Conservation (phyloP, 2,113 vertebrate species). For the Lanius collurio region DNA sequence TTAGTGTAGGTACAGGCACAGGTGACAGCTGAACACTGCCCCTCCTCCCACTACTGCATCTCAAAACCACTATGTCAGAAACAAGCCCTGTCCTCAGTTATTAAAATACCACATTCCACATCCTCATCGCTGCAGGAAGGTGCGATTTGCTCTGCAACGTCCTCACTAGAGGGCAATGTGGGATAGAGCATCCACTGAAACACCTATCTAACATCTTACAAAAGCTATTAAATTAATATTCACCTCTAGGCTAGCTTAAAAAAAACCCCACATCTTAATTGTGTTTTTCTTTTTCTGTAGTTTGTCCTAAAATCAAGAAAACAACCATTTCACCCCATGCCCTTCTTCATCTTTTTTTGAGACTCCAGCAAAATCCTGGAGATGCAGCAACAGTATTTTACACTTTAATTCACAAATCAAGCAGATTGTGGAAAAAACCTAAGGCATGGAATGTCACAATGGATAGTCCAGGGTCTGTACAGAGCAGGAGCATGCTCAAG, state of each 20-base stretch:
- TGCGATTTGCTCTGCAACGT: not conserved
- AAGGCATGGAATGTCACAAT: not conserved
- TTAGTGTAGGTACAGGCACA: not conserved
- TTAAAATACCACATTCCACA: not conserved
- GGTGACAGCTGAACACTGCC: not conserved
- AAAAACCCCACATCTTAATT: not conserved
- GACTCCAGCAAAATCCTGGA: not conserved
- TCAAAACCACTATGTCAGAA: not conserved
- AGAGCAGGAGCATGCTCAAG: not conserved
- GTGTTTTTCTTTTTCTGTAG: not conserved
- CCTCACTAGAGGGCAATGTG: conserved; percentile 61
- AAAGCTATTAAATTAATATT: not conserved
- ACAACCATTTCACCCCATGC: not conserved
- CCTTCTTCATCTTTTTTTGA: not conserved
- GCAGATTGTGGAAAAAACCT: not conserved
- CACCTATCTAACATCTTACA: not conserved
- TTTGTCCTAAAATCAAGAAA: not conserved
- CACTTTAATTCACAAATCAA: not conserved
- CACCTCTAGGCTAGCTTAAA: not conserved
- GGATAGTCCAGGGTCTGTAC: not conserved
- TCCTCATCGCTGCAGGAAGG: not conserved
- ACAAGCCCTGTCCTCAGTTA: not conserved
- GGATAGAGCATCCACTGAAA: not conserved
- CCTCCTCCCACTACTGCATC: rapidly evolving
- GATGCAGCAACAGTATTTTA: not conserved